phyloP scores from a whole-genome alignment of 1,140 invertebrate species.

The Amyelois transitella region DNA sequence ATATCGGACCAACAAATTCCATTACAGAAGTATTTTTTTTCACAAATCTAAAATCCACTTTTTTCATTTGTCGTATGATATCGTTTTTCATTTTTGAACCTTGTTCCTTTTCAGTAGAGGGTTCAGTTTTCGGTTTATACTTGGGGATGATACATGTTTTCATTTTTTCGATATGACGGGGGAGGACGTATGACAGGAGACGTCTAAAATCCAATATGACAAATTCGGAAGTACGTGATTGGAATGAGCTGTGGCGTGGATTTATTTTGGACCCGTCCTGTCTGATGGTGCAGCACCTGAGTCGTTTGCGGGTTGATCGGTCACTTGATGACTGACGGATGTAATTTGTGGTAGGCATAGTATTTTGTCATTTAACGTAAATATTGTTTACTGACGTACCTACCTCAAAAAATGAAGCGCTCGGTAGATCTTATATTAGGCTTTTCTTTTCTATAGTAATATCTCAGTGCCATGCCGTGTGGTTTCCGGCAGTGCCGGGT shows the following conservation, averaged over 20 bases:
- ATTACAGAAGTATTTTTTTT: conserved; percentile 44
- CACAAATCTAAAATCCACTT: conserved; percentile 32
- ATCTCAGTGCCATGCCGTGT: too few species aligned
- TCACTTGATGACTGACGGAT: conserved; percentile 24
- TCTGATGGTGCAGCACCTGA: conserved; percentile 26
- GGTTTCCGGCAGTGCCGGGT: too few species aligned
- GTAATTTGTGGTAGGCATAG: too few species aligned
- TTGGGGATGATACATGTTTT: conserved; percentile 58
- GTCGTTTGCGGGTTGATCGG: conserved; percentile 21
- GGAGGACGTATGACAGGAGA: conserved; percentile 58
- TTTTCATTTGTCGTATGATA: conserved; percentile 9
- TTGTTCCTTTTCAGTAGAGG: conserved; percentile 13
- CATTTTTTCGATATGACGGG: conserved; percentile 62
- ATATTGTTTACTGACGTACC: too few species aligned
- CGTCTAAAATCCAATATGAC: conserved; percentile 71
- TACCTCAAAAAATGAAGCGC: too few species aligned
- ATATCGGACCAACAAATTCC: conserved; percentile 45
- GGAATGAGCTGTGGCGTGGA: conserved; percentile 55
- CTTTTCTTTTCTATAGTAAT: too few species aligned
- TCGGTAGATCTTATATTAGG: too few species aligned
- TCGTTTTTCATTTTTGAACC: conserved; percentile 8
- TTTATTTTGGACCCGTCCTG: conserved; percentile 47
- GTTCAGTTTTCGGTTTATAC: conserved; percentile 21
- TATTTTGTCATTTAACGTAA: too few species aligned
- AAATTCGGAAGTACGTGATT: conserved; percentile 71